Conservation (phyloP, 2,113 vertebrate genomes). For the Nothoprocta perdicaria region DNA sequence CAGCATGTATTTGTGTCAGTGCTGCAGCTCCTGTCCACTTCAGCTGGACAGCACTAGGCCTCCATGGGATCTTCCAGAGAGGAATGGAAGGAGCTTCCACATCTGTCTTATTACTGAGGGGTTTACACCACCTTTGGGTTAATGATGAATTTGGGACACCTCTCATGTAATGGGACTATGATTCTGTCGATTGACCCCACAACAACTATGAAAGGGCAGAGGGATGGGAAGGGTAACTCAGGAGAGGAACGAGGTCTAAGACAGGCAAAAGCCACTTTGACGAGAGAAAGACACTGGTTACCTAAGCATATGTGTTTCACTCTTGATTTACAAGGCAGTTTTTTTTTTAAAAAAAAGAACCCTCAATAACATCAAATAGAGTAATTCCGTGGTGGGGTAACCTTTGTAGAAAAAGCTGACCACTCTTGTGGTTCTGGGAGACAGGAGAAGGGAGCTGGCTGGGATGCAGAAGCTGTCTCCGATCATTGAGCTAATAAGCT, state of each 20-base stretch:
- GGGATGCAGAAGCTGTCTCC: background rate
- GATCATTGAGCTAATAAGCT: background rate
- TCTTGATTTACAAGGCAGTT: background rate
- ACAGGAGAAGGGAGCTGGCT: background rate
- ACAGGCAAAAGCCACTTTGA: background rate
- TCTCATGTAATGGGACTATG: background rate
- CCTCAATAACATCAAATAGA: background rate
- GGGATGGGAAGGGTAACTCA: background rate
- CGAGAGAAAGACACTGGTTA: background rate
- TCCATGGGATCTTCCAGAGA: rapidly evolving
- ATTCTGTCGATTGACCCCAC: background rate
- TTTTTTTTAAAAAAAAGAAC: background rate
- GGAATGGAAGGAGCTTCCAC: background rate
- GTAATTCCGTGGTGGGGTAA: background rate
- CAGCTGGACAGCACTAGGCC: background rate
- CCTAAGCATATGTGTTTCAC: background rate
- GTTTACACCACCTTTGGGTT: background rate
- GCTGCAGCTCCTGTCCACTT: background rate
- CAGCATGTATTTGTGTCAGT: background rate
- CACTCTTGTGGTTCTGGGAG: background rate
- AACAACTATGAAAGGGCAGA: background rate
- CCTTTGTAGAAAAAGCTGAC: background rate
- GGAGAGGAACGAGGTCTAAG: background rate
- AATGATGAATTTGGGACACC: background rate
- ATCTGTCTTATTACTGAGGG: background rate